phyloP scores from a whole-genome alignment of 2,113 vertebrate genomes.

The Vidua macroura region DNA sequence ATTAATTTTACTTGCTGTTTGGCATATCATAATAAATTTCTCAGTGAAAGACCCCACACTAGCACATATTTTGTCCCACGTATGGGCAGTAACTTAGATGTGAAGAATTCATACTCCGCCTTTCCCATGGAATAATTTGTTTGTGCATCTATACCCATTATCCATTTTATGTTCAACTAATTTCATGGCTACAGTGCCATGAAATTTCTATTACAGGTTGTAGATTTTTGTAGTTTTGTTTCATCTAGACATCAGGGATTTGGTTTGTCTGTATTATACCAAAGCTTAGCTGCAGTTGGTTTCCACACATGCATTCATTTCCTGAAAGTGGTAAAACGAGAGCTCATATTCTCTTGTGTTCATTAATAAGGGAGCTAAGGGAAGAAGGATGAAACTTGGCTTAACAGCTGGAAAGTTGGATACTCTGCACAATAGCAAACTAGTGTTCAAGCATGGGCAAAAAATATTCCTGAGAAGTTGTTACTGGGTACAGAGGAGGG shows the following conservation, averaged over 20 bases:
- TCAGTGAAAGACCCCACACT: neutral
- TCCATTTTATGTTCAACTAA: neutral
- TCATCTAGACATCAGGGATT: neutral
- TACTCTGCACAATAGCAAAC: neutral
- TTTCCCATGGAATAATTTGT: neutral
- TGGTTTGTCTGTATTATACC: neutral
- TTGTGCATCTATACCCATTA: neutral
- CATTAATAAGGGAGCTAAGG: neutral
- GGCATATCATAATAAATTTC: neutral
- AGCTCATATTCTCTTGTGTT: neutral
- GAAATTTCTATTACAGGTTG: neutral
- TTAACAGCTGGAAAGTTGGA: neutral
- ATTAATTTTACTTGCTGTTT: neutral
- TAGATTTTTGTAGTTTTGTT: neutral
- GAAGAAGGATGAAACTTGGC: neutral
- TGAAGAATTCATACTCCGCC: neutral
- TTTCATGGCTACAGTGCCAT: neutral
- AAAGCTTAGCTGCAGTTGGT: neutral
- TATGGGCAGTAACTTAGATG: neutral
- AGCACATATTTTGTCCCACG: neutral
- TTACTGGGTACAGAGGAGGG: neutral
- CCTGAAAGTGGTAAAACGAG: neutral
- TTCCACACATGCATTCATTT: neutral
- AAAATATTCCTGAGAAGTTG: neutral
- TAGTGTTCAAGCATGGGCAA: neutral